Percentiles rank a stretch among this genome's conserved stretches.
Conservation (phyloP, 2,888 invertebrate species). For the Antitype chi region DNA sequence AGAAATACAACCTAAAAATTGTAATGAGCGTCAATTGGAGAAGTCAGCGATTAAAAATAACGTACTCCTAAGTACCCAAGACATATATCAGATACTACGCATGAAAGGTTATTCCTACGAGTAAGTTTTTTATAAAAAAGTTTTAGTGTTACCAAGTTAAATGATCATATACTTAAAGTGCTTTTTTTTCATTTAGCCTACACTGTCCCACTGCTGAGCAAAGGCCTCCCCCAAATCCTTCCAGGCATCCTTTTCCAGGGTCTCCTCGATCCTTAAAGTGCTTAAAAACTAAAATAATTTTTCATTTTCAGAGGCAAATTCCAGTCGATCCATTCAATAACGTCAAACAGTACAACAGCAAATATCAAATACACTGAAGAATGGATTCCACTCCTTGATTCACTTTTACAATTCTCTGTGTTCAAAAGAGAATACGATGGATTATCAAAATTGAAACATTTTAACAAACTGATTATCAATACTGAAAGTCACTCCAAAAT, state of each 20-base stretch:
- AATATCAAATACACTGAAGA: conserved; percentile 77
- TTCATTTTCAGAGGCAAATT: conserved; percentile 41
- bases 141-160: no score
- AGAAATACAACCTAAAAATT: neutral
- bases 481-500: conserved; percentile 5
- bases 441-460: conserved; percentile 36
- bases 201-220: no score
- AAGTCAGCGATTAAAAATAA: neutral
- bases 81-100: conserved; percentile 41
- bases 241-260: no score
- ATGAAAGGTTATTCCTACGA: conserved; percentile 51
- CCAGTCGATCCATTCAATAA: conserved; percentile 45
- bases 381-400: conserved; percentile 61
- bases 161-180: neutral
- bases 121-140: conserved; percentile 29
- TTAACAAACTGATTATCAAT: conserved; percentile 21
- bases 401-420: conserved; percentile 64
- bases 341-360: conserved; percentile 90
- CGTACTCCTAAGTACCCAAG: conserved; percentile 8
- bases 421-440: conserved; percentile 51
- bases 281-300: neutral
- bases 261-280: neutral
- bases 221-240: no score
- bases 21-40: neutral
- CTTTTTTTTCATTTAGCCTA: no score